These are phyloP conservation scores for Penaeus japonicus DNA, from an alignment of 1,140 invertebrate species.

Conservation along the genomic window DNA sequence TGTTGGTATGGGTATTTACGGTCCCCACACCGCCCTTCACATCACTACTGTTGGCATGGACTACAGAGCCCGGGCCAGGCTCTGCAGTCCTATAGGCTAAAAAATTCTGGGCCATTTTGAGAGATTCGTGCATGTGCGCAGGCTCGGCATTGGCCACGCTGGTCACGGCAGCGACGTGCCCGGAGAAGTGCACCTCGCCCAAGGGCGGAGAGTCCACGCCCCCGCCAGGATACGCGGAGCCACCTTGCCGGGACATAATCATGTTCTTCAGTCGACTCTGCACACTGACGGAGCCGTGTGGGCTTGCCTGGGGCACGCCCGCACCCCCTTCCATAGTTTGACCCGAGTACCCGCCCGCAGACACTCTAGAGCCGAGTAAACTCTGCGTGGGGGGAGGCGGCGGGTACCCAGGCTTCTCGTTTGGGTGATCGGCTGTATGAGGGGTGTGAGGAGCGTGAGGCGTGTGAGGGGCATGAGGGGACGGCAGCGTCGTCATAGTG, in stretches of 20 bases:
- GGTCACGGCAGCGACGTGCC: constrained; percentile 55
- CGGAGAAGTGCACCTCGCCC: constrained; percentile 56
- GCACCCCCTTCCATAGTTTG: constrained; percentile 49
- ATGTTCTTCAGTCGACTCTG: constrained; percentile 58
- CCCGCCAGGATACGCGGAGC: constrained; percentile 33
- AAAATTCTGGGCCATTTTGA: constrained; percentile 59
- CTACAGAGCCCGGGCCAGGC: constrained; percentile 60
- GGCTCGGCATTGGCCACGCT: constrained; percentile 51
- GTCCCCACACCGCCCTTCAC: constrained; percentile 46
- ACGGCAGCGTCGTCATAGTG: constrained; percentile 52
- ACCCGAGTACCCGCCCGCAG: constrained; percentile 56
- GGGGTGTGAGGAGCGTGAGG: constrained; percentile 50
- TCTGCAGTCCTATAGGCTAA: constrained; percentile 60
- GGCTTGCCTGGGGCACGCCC: constrained; percentile 59
- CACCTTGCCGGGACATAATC: constrained; percentile 57
- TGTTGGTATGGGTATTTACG: constrained; percentile 32
- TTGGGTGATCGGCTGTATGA: constrained; percentile 55
- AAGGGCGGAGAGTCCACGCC: constrained; percentile 49
- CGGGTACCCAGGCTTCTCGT: constrained; percentile 56
- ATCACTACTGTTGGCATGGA: constrained; percentile 56
- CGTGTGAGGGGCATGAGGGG: constrained; percentile 45
- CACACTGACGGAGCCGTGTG: constrained; percentile 58
- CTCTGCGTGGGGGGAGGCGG: constrained; percentile 55
- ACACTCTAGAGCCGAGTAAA: constrained; percentile 56
- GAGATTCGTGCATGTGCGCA: constrained; percentile 53